Percentiles rank a stretch among this genome's conserved stretches.
Conservation (phyloP, 1,140 invertebrate genomes). For the Cherax quadricarinatus region DNA sequence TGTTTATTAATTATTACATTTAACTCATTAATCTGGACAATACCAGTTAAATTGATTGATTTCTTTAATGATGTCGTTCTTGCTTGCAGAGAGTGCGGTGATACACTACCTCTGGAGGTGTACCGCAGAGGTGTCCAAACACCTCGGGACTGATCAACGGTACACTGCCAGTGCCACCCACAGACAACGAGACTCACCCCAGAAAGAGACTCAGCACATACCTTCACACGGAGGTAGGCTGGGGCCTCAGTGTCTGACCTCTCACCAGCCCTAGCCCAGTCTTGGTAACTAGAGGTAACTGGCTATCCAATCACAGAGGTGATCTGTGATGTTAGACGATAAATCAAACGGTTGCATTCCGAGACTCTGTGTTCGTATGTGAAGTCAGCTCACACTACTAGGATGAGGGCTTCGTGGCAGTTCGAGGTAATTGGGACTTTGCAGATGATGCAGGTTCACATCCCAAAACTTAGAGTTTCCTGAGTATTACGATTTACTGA, state of each 20-base stretch:
- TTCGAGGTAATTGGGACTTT: neutral
- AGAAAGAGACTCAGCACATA: slow-evolving; percentile 54
- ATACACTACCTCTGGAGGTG: slow-evolving; percentile 85
- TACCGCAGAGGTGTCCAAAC: slow-evolving; percentile 80
- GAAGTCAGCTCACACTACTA: neutral
- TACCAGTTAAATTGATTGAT: too few relatives aligned
- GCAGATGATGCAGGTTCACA: too few relatives aligned
- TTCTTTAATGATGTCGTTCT: slow-evolving; percentile 34
- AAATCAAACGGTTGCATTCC: too few relatives aligned
- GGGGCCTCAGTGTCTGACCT: slow-evolving; percentile 42
- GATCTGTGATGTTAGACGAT: too few relatives aligned
- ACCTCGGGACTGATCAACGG: slow-evolving; percentile 44
- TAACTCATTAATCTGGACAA: too few relatives aligned
- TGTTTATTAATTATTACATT: too few relatives aligned
- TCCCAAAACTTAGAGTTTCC: too few relatives aligned
- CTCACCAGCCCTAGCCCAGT: neutral
- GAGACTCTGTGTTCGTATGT: too few relatives aligned
- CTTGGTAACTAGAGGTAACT: too few relatives aligned
- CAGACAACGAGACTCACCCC: slow-evolving; percentile 15
- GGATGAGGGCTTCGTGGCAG: neutral
- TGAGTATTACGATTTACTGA: too few relatives aligned
- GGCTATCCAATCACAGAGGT: too few relatives aligned
- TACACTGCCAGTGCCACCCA: neutral
- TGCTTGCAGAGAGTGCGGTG: slow-evolving; percentile 81
- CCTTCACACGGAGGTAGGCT: slow-evolving; percentile 62